Conservation (phyloP, 2,797 vertebrate genomes). For the Sus cebifrons region DNA sequence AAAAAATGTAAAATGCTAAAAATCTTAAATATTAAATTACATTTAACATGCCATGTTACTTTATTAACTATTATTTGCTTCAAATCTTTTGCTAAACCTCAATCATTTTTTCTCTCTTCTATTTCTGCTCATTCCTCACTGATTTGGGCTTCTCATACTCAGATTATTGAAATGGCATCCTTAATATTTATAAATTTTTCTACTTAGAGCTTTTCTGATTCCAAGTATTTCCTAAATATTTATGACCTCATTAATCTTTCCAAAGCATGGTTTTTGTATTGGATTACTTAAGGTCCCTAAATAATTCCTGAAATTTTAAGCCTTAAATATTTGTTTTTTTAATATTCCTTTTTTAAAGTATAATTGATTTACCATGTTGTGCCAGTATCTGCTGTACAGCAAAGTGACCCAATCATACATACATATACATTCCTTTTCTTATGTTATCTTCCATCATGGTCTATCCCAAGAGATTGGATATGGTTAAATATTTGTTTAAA, state of each 20-base stretch:
- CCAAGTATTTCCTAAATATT: not conserved
- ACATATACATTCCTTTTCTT: too few relatives aligned
- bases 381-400: too few relatives aligned
- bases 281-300: not conserved
- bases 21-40: not conserved
- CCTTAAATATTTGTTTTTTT: not conserved
- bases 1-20: slow-evolving; percentile 17
- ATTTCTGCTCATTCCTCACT: not conserved
- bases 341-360: too few relatives aligned
- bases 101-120: not conserved
- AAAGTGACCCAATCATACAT: too few relatives aligned
- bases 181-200: not conserved
- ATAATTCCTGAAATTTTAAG: not conserved
- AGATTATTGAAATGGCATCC: not conserved
- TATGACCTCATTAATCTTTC: not conserved
- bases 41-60: not conserved
- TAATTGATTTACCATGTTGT: too few relatives aligned
- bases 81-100: slow-evolving; percentile 8
- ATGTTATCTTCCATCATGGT: too few relatives aligned
- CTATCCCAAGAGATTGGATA: too few relatives aligned
- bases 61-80: not conserved
- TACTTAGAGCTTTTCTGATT: not conserved
- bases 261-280: slow-evolving; percentile 4
- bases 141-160: not conserved
- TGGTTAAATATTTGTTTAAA: not conserved